Conservation (phyloP, 2,888 invertebrate species). For the Schizaphis graminum region DNA sequence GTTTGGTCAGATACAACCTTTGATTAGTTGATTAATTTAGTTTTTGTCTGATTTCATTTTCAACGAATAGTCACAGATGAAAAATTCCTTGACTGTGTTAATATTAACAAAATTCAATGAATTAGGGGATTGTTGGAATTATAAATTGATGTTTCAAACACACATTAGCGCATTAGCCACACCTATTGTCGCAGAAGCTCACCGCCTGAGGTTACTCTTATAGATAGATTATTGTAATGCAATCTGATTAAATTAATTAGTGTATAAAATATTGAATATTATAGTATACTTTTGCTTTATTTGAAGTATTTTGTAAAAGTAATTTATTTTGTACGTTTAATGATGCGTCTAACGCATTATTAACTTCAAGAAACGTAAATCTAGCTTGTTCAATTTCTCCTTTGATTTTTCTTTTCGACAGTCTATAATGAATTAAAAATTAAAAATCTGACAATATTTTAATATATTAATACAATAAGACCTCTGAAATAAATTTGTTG, state of each 20-base stretch:
- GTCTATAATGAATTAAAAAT: constrained; percentile 4
- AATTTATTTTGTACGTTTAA: constrained; percentile 24
- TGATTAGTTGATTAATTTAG: background rate
- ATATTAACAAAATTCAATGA: background rate
- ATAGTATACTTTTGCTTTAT: constrained; percentile 17
- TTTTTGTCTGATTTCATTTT: background rate
- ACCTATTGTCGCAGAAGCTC: background rate
- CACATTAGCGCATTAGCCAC: background rate
- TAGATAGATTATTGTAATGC: background rate
- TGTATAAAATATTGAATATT: background rate
- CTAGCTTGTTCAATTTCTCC: constrained; percentile 14
- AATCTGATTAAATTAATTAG: background rate
- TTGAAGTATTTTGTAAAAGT: constrained; percentile 16
- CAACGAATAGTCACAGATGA: background rate
- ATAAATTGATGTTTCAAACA: background rate
- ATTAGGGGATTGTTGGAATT: background rate
- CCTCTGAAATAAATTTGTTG: constrained; percentile 33
- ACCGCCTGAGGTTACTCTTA: background rate
- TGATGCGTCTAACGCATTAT: background rate
- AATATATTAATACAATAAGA: background rate
- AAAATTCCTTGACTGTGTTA: background rate
- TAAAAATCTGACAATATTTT: background rate
- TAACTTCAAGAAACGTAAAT: background rate
- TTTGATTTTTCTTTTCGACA: constrained; percentile 27
- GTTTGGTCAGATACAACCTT: background rate